phyloP scores from a whole-genome alignment of 2,797 vertebrate species.

The Arrhamphus sclerolepis region DNA sequence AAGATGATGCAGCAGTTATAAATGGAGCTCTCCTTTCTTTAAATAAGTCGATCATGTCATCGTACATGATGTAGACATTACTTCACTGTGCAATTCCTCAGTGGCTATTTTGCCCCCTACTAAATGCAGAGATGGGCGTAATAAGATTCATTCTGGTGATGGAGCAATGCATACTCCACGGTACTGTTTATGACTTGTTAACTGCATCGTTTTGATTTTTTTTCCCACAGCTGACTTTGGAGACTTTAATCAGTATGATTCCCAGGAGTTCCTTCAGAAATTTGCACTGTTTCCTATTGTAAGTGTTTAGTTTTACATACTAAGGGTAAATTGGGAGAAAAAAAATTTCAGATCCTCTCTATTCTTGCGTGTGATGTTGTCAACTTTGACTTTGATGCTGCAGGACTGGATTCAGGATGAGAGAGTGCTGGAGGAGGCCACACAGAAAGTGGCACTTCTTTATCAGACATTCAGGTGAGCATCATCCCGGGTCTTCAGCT shows the following conservation, averaged over 20 bases:
- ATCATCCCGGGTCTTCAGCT: background rate
- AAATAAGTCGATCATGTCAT: slow-evolving; percentile 63
- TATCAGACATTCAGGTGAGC: slow-evolving; percentile 94
- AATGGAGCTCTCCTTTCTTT: slow-evolving; percentile 54
- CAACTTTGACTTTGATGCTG: slow-evolving; percentile 24
- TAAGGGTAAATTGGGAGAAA: background rate
- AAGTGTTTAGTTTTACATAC: slow-evolving; percentile 63
- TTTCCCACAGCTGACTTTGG: slow-evolving; percentile 91
- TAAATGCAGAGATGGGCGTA: slow-evolving; percentile 30
- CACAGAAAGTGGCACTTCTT: slow-evolving; percentile 93
- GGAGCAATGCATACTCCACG: background rate
- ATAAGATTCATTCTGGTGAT: slow-evolving; percentile 18
- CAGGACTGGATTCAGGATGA: slow-evolving; percentile 98
- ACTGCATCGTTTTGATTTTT: background rate
- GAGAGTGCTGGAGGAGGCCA: slow-evolving; percentile 93
- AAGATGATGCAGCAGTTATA: slow-evolving; percentile 53
- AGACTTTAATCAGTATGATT: slow-evolving; percentile 96
- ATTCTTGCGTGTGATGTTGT: background rate
- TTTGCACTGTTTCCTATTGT: slow-evolving; percentile 97
- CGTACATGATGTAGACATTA: slow-evolving; percentile 26
- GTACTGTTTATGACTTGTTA: background rate
- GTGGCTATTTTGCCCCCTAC: slow-evolving; percentile 20
- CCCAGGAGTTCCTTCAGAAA: slow-evolving; percentile 97
- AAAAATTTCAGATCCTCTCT: background rate
- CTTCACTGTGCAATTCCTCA: slow-evolving; percentile 32